Evolutionary conservation across 2,888 invertebrate genomes (phyloP), one percentile per base, ranked within the genome.

Genomic region (Andrena camellia): DNA sequence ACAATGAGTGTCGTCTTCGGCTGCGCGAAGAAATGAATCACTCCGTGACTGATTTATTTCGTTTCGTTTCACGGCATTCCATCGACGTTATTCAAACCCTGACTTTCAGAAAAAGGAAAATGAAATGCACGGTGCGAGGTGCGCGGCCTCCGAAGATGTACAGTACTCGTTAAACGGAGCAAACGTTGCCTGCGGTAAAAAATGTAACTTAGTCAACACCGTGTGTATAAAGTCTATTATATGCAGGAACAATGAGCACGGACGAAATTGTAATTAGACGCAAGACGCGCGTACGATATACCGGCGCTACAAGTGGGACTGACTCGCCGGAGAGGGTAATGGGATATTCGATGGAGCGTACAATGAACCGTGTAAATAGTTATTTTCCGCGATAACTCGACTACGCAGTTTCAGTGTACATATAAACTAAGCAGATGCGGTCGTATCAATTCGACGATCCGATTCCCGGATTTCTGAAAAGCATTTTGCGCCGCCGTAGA

Each of bases 221-320:
- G 20, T 8, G 0, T 8, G 23, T 0, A 20, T 29, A 42, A 78
- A 59, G 17, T 50, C 71, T 68, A n/a, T 60, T 62, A 54, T 20
- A 20, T 26, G 33, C 8, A 17, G 26, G 42, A 78, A 78, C 64
- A 71, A 78, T 70, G 60, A 23, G 13, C 23, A 42, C 13, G 60
- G 62, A 72, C 62, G 72, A 81, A 72, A 81, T 78, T 70, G 64
- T 70, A 79, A 79, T 79, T 79, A 76, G 52, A 76, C 52, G 33
- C 67, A 78, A 78, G 67, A 78, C 62, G 78, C 69, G 64, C 69
- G 50, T 60, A 60, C 79, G 66, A 79, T 70, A 59, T 57, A 50
- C 8, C 78, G 26, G 62, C 31, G 48, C 10, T 54, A 23, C 62
- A 63, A 68, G 62, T 68, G 54, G 77, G 68, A 66, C 10, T 63